phyloP scores from a whole-genome alignment of 2,888 invertebrate genomes.

The Andrena camellia region DNA sequence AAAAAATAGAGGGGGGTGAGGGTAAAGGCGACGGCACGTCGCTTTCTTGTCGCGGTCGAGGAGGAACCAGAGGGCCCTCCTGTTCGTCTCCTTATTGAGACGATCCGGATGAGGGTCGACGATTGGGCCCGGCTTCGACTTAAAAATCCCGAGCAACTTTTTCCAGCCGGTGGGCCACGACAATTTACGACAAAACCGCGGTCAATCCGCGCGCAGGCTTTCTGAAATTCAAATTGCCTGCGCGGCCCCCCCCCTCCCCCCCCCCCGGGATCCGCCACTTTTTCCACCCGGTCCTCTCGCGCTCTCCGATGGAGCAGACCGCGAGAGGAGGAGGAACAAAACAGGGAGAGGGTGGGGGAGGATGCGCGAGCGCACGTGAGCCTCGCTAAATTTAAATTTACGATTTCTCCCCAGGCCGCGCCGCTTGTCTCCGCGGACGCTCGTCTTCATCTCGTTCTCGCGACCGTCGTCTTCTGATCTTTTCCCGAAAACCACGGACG shows the following conservation, averaged over 20 bases:
- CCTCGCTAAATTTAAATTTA: conserved; percentile 79
- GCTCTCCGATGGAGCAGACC: conserved; percentile 14
- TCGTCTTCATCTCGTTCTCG: conserved; percentile 71
- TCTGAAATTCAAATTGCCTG: conserved; percentile 76
- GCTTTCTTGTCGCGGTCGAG: conserved; percentile 38
- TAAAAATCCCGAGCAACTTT: conserved; percentile 77
- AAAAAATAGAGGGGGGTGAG: not conserved
- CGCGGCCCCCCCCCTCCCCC: not conserved
- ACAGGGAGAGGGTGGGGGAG: conserved; percentile 8
- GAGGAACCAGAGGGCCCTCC: conserved; percentile 16
- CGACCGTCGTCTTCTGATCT: conserved; percentile 56
- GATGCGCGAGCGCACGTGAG: conserved; percentile 38
- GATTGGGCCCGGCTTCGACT: conserved; percentile 58
- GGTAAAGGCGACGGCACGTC: conserved; percentile 41
- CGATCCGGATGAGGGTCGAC: conserved; percentile 40
- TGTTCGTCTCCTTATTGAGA: conserved; percentile 74
- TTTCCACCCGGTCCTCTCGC: conserved; percentile 34
- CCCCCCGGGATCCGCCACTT: conserved; percentile 24
- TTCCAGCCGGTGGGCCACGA: conserved; percentile 65
- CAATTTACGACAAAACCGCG: conserved; percentile 79
- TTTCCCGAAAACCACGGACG: conserved; percentile 63
- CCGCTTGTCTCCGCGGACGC: conserved; percentile 64
- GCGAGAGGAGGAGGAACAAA: conserved; percentile 3
- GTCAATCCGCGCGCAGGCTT: conserved; percentile 70
- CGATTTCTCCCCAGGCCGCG: conserved; percentile 66